Percentiles rank a stretch among this genome's conserved stretches.
Conservation (phyloP, 1,140 invertebrate genomes). For the Vanessa atalanta region DNA sequence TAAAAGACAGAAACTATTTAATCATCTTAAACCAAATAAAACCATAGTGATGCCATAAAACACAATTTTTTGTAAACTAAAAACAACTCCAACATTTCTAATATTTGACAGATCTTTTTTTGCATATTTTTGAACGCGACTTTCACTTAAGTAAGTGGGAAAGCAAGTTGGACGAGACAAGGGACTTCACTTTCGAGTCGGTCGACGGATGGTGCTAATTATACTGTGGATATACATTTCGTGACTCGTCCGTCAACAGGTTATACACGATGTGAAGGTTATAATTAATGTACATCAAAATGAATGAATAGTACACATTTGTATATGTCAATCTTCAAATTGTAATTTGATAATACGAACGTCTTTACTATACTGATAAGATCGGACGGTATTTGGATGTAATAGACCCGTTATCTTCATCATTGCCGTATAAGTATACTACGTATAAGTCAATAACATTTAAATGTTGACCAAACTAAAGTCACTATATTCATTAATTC, state of each 20-base stretch:
- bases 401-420: no score
- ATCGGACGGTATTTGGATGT: no score
- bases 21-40: no score
- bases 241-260: slow-evolving; percentile 31
- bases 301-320: no score
- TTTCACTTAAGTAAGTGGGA: slow-evolving; percentile 49
- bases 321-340: no score
- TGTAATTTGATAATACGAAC: no score
- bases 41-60: neutral
- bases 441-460: no score
- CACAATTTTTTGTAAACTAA: neutral
- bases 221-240: slow-evolving; percentile 39
- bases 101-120: slow-evolving; percentile 2
- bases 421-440: no score
- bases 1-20: no score
- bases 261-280: neutral
- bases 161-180: slow-evolving; percentile 52
- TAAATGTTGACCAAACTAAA: no score
- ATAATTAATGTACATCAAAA: neutral
- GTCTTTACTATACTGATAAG: no score
- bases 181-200: slow-evolving; percentile 49
- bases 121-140: slow-evolving; percentile 25
- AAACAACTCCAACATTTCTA: neutral
- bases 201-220: slow-evolving; percentile 46
- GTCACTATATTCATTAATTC: no score